A percentile compares a stretch with the other conserved stretches of the same genome.
Evolutionary conservation across 1,140 invertebrate species (phyloP).

Genomic region (Drosophila serrata): DNA sequence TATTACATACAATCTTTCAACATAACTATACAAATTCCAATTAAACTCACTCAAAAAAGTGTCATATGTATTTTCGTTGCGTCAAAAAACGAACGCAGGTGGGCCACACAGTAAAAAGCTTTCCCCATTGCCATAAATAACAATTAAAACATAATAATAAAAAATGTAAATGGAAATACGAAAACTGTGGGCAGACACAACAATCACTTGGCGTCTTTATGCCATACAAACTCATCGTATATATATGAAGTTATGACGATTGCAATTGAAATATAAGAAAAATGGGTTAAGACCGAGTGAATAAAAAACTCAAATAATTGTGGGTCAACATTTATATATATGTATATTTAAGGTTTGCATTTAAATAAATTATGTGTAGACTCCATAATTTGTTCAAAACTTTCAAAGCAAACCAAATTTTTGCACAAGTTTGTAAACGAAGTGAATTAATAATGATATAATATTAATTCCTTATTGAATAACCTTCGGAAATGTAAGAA

Average conservation of each 20-base stretch:
- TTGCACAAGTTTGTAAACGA: not conserved
- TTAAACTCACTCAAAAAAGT: slow-evolving; percentile 27
- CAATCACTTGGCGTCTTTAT: slow-evolving; percentile 36
- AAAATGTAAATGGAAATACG: slow-evolving; percentile 44
- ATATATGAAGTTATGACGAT: slow-evolving; percentile 13
- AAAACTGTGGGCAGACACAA: slow-evolving; percentile 42
- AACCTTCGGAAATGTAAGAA: slow-evolving; percentile 5
- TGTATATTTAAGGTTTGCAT: slow-evolving; percentile 26
- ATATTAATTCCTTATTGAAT: not conserved
- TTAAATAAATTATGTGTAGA: slow-evolving; percentile 13
- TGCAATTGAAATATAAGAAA: slow-evolving; percentile 36
- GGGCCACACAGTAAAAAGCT: slow-evolving; percentile 33
- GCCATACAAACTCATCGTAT: slow-evolving; percentile 7
- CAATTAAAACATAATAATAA: slow-evolving; percentile 53
- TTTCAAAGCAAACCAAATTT: slow-evolving; percentile 4
- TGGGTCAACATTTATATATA: slow-evolving; percentile 15
- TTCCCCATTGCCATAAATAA: slow-evolving; percentile 54
- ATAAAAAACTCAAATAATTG: slow-evolving; percentile 8
- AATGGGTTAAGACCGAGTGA: slow-evolving; percentile 24
- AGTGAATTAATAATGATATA: slow-evolving; percentile 3
- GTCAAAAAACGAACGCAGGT: slow-evolving; percentile 38
- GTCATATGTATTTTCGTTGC: slow-evolving; percentile 29
- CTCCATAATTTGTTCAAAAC: not conserved
- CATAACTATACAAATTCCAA: slow-evolving; percentile 29
- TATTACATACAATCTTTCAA: slow-evolving; percentile 9